Evolutionary conservation across 2,888 invertebrate species (phyloP), one percentile per base, ranked within the genome.

Genomic region (Anagyrus pseudococci): DNA sequence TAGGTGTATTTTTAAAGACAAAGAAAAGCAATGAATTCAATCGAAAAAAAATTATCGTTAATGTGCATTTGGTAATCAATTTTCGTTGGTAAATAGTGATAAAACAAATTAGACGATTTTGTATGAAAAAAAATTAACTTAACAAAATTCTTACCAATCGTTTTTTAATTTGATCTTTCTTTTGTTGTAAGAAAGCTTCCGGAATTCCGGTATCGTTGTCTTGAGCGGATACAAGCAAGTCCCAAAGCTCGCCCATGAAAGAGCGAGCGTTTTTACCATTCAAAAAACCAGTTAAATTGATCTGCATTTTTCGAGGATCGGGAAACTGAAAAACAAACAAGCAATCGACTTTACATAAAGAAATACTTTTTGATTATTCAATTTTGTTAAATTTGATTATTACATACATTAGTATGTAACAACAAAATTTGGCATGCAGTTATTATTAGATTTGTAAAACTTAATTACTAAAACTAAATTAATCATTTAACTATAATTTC

Each of bases 261-360:
- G 94, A 90, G 43, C 98, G 87, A 19, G 99, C 97, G 83, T 98
- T 96, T 82, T 96, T 95, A 13, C 97, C 97, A 80, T 99, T 98
- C 67, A 99, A 85, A 83, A 99, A 99, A 49, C 99, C 99, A 48
- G 99, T 99, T 82, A 99, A 85, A 84, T 99, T 99, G 78, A 99
- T 99, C 88, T 99, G 98, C 91, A 99, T 98, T 83, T 96, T 94
- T 83, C 96, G 94, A 52, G 97, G 96, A 84, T 98, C 96, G 57
- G 97, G 97, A 84, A 89, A 93, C 93, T 94, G 85, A 80, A 84
- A 85, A 83, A 80, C 85, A 83, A 80, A 23, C 59, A 64, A 43
- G 1, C n/a, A n/a, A n/a, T n/a, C 4, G 10, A 37, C 2, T 33
- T 44, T 58, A 71, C 29, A 25, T 26, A 41, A 41, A 58, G 20